A percentile compares a stretch with the other conserved stretches of the same genome.
phyloP scores from a whole-genome alignment of 2,113 vertebrate species.

The Sebastes fasciatus region DNA sequence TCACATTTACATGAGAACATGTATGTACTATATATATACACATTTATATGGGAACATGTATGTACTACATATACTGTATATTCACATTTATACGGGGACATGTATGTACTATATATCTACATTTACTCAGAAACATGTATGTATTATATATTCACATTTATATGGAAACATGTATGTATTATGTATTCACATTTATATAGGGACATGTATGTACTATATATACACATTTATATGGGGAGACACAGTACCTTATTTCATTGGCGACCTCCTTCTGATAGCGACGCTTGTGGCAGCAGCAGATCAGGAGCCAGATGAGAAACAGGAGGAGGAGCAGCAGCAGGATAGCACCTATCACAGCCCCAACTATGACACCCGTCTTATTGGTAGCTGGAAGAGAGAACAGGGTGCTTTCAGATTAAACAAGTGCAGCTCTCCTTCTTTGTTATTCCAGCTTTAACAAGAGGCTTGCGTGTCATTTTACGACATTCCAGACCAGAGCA shows the following conservation, averaged over 20 bases:
- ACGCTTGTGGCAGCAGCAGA: conserved; percentile 86
- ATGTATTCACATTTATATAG: too few species aligned
- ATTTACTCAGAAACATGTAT: too few species aligned
- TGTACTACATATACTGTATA: too few species aligned
- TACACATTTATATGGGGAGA: too few species aligned
- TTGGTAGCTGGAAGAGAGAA: conserved; percentile 70
- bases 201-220: too few species aligned
- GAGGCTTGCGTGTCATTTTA: background rate
- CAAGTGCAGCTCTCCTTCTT: background rate
- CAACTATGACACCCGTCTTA: conserved; percentile 84
- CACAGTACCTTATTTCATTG: conserved; percentile 88
- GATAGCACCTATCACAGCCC: conserved; percentile 86
- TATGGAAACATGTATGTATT: too few species aligned
- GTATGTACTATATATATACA: too few species aligned
- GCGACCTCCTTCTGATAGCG: conserved; percentile 85
- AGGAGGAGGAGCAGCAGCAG: conserved; percentile 86
- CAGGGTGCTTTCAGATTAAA: conserved; percentile 20
- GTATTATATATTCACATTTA: too few species aligned
- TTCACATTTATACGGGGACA: too few species aligned
- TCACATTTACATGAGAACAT: too few species aligned
- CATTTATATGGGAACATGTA: too few species aligned
- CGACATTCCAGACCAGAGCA: background rate
- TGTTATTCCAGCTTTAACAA: conserved; percentile 3
- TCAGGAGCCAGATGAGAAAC: conserved; percentile 88
- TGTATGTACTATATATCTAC: too few species aligned